Evolutionary conservation across 53 echinoderm and acorn worm genomes (phyloP).

Genomic region (Holothuria leucospilota): DNA sequence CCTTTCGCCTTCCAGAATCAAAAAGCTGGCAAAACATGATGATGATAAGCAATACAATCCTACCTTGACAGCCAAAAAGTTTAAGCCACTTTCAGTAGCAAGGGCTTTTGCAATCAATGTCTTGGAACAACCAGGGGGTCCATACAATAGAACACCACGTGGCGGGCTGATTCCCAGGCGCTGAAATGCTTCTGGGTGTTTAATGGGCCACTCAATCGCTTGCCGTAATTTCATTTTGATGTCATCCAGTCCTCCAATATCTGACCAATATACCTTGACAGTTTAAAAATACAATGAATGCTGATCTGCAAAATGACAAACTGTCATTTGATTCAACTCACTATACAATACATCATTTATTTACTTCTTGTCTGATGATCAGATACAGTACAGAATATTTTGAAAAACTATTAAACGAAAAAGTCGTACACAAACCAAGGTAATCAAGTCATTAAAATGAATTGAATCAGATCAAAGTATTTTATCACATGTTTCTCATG

Average conservation of each 20-base stretch:
- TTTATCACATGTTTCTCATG: no score
- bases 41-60: neutral
- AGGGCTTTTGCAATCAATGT: slow-evolving; percentile 96
- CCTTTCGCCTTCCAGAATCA: no score
- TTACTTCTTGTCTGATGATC: no score
- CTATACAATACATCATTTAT: no score
- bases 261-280: slow-evolving; percentile 90
- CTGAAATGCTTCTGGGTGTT: slow-evolving; percentile 89
- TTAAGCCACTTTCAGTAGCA: slow-evolving; percentile 95
- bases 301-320: no score
- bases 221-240: slow-evolving; percentile 92
- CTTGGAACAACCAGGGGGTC: slow-evolving; percentile 98
- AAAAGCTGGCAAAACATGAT: no score
- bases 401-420: no score
- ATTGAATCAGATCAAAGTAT: no score
- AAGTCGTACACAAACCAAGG: no score
- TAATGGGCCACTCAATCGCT: slow-evolving; percentile 98
- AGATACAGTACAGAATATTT: no score
- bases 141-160: slow-evolving; percentile 88
- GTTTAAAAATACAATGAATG: neutral
- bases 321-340: no score
- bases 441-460: no score
- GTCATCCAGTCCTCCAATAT: slow-evolving; percentile 84
- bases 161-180: slow-evolving; percentile 93
- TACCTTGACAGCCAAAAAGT: slow-evolving; percentile 97